phyloP scores from a whole-genome alignment of 2,888 invertebrate species.

The Temnothorax unifasciatus region DNA sequence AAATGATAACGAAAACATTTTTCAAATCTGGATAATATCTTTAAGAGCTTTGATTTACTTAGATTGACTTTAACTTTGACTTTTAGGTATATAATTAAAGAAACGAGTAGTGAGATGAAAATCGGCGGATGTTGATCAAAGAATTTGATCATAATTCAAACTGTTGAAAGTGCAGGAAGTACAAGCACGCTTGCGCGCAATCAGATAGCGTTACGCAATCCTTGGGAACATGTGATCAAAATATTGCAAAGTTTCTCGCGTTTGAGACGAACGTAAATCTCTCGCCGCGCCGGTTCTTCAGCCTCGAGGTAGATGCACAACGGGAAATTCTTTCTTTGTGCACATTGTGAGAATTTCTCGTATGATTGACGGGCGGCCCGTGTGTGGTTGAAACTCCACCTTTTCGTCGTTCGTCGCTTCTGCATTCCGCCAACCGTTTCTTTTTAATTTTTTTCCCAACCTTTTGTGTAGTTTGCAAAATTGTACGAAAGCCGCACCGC shows the following conservation, averaged over 20 bases:
- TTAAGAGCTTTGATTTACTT: neutral
- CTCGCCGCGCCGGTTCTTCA: conserved; percentile 10
- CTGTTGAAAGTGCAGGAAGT: conserved; percentile 19
- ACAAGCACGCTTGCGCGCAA: conserved; percentile 46
- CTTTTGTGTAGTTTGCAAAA: conserved; percentile 15
- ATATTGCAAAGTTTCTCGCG: conserved; percentile 54
- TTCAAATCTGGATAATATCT: neutral
- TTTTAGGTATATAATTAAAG: neutral
- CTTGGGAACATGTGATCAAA: conserved; percentile 59
- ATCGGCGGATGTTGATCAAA: neutral
- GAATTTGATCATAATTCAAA: neutral
- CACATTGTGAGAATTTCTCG: conserved; percentile 46
- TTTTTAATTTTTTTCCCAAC: neutral
- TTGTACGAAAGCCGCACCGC: conserved; percentile 14
- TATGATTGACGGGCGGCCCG: conserved; percentile 53
- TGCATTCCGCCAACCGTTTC: neutral
- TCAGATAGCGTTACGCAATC: conserved; percentile 58
- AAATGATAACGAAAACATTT: neutral
- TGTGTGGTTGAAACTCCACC: conserved; percentile 35
- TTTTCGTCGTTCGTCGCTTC: conserved; percentile 31
- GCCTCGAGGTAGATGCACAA: conserved; percentile 44
- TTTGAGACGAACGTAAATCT: conserved; percentile 64
- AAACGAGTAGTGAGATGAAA: neutral
- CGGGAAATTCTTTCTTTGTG: conserved; percentile 38
- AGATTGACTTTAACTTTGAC: neutral